Evolutionary conservation across 2,113 vertebrate genomes (phyloP).

Genomic region (Oriolus oriolus): DNA sequence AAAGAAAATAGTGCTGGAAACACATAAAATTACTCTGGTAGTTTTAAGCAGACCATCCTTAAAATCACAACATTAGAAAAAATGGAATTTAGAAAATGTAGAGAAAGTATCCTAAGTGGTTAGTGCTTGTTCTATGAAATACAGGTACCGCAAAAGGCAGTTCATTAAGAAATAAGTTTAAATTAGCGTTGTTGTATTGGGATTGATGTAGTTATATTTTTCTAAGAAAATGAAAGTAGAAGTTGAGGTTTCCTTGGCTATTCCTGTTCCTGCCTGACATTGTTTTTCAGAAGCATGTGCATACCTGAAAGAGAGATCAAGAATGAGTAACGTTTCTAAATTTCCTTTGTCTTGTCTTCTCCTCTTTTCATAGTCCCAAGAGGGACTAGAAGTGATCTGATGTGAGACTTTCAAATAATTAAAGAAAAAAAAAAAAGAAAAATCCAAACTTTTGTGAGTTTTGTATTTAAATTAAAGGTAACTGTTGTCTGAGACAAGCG

Average conservation of each 20-base stretch:
- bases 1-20: background rate
- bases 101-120: background rate
- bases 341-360: background rate
- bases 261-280: background rate
- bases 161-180: background rate
- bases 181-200: background rate
- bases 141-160: background rate
- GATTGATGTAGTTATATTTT: background rate
- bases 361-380: background rate
- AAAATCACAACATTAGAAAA: background rate
- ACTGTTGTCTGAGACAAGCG: background rate
- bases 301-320: background rate
- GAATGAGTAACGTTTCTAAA: background rate
- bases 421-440: too few relatives aligned
- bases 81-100: background rate
- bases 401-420: background rate
- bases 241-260: background rate
- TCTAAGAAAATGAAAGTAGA: background rate
- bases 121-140: background rate
- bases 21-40: background rate
- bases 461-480: background rate
- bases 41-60: slow-evolving; percentile 46
- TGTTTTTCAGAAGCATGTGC: background rate
- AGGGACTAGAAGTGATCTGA: background rate
- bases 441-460: background rate